Conservation (phyloP, 1,140 invertebrate species). For the Anadara kagoshimensis region DNA sequence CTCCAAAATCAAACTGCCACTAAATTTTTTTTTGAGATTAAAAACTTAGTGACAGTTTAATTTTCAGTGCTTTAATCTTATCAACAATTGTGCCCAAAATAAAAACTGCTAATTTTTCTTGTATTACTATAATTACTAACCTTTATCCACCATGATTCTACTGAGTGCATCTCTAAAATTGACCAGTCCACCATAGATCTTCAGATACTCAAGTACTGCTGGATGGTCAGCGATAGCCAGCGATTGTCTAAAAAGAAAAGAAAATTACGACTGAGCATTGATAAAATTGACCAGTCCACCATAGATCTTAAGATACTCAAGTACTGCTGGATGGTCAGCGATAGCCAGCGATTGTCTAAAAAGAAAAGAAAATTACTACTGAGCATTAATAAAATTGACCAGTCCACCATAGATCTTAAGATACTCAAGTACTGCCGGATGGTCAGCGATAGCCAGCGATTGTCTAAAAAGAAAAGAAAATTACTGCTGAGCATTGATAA, state of each 20-base stretch:
- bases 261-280: constrained; percentile 56
- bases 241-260: too few relatives aligned
- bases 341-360: background rate
- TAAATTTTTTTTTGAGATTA: too few relatives aligned
- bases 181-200: constrained; percentile 60
- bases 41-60: too few relatives aligned
- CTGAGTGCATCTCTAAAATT: constrained; percentile 64
- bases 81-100: too few relatives aligned
- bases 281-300: constrained; percentile 64
- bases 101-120: too few relatives aligned
- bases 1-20: too few relatives aligned
- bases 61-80: too few relatives aligned
- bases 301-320: constrained; percentile 67
- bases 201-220: constrained; percentile 65
- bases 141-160: constrained; percentile 67
- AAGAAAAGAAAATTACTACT: constrained; percentile 3
- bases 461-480: too few relatives aligned
- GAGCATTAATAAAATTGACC: constrained; percentile 64
- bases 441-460: constrained; percentile 17
- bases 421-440: constrained; percentile 66
- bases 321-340: constrained; percentile 56
- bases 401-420: constrained; percentile 63
- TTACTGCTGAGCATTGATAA: constrained; percentile 65
- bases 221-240: constrained; percentile 44
- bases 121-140: constrained; percentile 39